Base-by-base conservation (phyloP, 2,888 invertebrate genomes). In the Reticulitermes lucifugus region DNA sequence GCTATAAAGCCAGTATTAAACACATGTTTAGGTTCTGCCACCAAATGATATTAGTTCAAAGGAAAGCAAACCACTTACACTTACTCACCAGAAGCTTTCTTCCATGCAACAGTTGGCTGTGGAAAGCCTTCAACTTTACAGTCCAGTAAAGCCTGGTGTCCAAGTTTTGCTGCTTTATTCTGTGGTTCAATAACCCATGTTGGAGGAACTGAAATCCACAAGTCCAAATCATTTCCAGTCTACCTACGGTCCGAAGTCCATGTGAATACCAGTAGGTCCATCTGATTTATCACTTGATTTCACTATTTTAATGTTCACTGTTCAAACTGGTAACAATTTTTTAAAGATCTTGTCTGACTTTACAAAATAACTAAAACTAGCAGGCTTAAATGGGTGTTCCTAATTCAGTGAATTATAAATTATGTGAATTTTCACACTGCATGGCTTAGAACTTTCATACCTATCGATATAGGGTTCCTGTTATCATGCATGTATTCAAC, bases 41-140 rank as follows among this genome's bases (percentile, higher is more conserved):
- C 4, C 3, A 35, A 35, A 35, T 35, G 35, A 35, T 35, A 35
- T 35, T 25, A 25, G 25, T 35, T 35, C 2, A 35, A 35, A 35
- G 35, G 35, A 35, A 35, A 35, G 35, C 35, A 35, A 35, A 35
- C 35, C 51, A 51, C 12, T 14, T 51, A 51, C 18, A 55, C 14
- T n/a, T 65, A n/a, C 90, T 89, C 90, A 93, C 93, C 93, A 88
- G 92, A 92, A 83, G 92, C 91, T 89, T 93, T 92, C 88, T 92
- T 93, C 93, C 93, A 93, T 87, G 91, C 91, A 84, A 93, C 90
- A 43, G 90, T 90, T 3, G 96, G 96, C 43, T 92, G 90, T 0
- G 96, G 96, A 89, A 96, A 96, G 60, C 96, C 96, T 83, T 95
- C 94, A 12, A 96, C 96, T 89, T 94, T 94, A 89, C 96, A 96